These are phyloP conservation scores for Rynchops niger DNA, from an alignment of 2,113 vertebrate genomes.

Conservation along the genomic window DNA sequence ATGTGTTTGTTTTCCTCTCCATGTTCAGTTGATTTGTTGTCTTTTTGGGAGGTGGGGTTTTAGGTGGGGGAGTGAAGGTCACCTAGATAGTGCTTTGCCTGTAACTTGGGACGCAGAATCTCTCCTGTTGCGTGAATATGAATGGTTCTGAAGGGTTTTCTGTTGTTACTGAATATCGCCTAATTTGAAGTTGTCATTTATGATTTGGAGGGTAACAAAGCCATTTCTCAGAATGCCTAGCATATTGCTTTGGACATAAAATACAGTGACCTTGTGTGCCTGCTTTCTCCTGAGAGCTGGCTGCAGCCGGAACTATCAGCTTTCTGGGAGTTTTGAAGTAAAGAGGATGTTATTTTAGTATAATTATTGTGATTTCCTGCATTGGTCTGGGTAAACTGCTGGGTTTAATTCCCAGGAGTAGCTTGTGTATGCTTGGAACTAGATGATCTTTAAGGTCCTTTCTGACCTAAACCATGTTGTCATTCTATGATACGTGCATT, in stretches of 20 bases:
- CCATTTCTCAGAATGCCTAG: neutral
- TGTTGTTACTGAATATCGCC: fast-evolving
- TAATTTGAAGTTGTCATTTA: neutral
- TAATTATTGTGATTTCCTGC: neutral
- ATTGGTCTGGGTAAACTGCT: no score
- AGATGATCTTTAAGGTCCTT: neutral
- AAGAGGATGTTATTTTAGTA: fast-evolving
- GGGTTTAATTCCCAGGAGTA: neutral
- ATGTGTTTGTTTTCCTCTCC: neutral
- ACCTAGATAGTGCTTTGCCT: neutral
- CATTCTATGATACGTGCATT: neutral
- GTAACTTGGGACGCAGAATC: neutral
- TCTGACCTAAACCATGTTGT: neutral
- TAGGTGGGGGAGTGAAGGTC: neutral
- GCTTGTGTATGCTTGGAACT: neutral
- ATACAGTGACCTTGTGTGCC: neutral
- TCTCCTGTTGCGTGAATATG: neutral
- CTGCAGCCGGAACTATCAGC: neutral
- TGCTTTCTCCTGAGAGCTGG: neutral
- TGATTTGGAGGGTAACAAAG: neutral
- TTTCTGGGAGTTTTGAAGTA: neutral
- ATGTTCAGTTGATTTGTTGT: neutral
- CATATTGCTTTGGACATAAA: neutral
- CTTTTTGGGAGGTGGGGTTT: neutral
- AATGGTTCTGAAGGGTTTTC: neutral